Conservation (phyloP, 2,888 invertebrate genomes). For the Metacarcinus magister region DNA sequence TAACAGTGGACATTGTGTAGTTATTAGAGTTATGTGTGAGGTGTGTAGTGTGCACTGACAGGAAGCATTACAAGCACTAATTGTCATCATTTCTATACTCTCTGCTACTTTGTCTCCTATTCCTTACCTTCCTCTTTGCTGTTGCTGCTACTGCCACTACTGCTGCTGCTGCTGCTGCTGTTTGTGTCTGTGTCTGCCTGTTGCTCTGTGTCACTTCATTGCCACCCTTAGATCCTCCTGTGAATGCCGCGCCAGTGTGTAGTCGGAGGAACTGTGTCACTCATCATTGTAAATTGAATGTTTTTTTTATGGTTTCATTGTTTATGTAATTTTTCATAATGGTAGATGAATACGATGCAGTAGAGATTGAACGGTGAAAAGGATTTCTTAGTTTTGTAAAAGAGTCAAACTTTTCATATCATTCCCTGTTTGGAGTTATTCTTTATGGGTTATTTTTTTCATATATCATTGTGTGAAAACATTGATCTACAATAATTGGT, state of each 20-base stretch:
- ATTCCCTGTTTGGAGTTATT: neutral
- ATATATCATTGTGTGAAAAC: neutral
- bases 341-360: neutral
- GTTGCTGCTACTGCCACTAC: neutral
- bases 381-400: neutral
- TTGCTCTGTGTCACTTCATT: neutral
- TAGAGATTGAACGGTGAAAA: neutral
- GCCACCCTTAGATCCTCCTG: neutral
- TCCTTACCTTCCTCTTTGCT: neutral
- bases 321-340: too few relatives aligned
- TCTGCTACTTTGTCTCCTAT: neutral
- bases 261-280: neutral
- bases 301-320: neutral
- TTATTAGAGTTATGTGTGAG: neutral
- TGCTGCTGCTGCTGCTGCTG: neutral
- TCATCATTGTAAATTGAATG: neutral
- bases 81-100: neutral
- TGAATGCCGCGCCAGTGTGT: neutral
- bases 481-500: neutral
- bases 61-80: neutral
- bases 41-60: neutral
- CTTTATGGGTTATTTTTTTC: neutral
- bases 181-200: neutral
- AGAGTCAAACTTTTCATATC: neutral
- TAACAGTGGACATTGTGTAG: neutral